Conservation (phyloP, 2,797 vertebrate species). For the Acestrorhynchus altus region DNA sequence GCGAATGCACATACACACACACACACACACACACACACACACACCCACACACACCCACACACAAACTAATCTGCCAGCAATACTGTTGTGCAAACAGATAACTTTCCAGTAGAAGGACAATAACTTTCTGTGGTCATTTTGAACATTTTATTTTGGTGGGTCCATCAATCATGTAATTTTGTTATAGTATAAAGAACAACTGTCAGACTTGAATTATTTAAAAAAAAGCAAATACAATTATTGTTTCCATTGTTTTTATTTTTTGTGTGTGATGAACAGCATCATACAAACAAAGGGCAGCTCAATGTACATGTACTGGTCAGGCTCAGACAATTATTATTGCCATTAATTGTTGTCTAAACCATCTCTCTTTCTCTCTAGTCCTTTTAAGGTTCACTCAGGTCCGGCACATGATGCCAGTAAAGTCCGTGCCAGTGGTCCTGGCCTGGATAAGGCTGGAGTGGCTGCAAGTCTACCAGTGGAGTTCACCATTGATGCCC, state of each 20-base stretch:
- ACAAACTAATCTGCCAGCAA: too few relatives aligned
- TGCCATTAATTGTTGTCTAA: background rate
- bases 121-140: too few relatives aligned
- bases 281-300: too few relatives aligned
- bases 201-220: too few relatives aligned
- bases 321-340: background rate
- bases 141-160: too few relatives aligned
- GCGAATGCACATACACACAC: constrained; percentile 11
- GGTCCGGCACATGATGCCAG: constrained; percentile 93
- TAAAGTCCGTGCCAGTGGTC: constrained; percentile 94
- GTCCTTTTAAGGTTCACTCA: constrained; percentile 94
- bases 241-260: too few relatives aligned
- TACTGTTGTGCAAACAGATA: background rate
- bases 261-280: too few relatives aligned
- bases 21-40: background rate
- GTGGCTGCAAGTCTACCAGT: constrained; percentile 93
- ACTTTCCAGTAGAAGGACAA: too few relatives aligned
- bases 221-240: too few relatives aligned
- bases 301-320: too few relatives aligned
- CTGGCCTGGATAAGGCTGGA: constrained; percentile 88
- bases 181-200: too few relatives aligned
- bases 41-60: background rate
- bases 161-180: too few relatives aligned
- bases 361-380: constrained; percentile 56
- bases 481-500: constrained; percentile 95